These are phyloP conservation scores for Crenuchus spilurus DNA, from an alignment of 2,797 vertebrate genomes.

Conservation along the genomic window DNA sequence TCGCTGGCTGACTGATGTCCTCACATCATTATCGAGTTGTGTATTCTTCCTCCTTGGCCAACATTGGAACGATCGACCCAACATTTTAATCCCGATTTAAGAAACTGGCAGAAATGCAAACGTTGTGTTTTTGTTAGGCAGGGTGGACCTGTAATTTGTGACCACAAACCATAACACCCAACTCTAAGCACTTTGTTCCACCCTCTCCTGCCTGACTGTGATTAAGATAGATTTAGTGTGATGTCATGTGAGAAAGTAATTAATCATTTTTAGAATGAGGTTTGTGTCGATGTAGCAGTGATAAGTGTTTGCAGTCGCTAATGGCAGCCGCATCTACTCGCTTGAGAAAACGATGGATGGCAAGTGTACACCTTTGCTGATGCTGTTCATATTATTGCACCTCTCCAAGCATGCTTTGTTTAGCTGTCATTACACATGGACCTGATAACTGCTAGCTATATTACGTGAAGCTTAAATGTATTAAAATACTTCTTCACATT, in stretches of 20 bases:
- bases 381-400: constrained; percentile 56
- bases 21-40: constrained; percentile 68
- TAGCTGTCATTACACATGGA: background rate
- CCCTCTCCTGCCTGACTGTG: constrained; percentile 32
- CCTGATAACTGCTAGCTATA: background rate
- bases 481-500: background rate
- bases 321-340: constrained; percentile 60
- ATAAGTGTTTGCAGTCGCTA: constrained; percentile 64
- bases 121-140: constrained; percentile 60
- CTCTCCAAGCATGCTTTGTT: constrained; percentile 7
- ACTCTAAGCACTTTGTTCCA: constrained; percentile 33
- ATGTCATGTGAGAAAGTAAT: constrained; percentile 66
- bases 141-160: constrained; percentile 64
- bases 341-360: constrained; percentile 59
- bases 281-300: constrained; percentile 69
- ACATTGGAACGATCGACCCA: constrained; percentile 61
- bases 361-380: constrained; percentile 62
- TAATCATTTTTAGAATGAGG: constrained; percentile 71
- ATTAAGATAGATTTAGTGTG: constrained; percentile 67
- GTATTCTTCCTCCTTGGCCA: constrained; percentile 52
- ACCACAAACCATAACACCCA: constrained; percentile 51
- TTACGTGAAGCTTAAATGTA: constrained; percentile 1
- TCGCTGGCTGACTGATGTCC: constrained; percentile 61
- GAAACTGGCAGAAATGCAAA: constrained; percentile 65
- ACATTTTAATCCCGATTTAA: constrained; percentile 63